Evolutionary conservation across 2,888 invertebrate genomes (phyloP).

Genomic region (Leptopilina drosophilae): DNA sequence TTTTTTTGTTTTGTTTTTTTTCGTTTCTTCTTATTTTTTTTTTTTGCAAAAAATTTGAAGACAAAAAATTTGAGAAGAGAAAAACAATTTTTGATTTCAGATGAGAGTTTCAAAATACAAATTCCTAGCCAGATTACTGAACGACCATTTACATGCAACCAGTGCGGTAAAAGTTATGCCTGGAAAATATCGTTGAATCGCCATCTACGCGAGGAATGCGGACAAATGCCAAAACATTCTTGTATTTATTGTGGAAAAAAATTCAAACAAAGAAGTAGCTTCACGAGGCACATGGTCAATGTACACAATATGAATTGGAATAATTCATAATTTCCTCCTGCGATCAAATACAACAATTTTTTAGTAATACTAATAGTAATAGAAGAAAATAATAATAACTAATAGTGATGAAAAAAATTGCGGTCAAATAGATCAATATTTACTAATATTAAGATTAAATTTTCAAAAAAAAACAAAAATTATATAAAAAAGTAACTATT

Average conservation of each 20-base stretch:
- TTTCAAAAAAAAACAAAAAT: no score
- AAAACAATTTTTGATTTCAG: constrained; percentile 24
- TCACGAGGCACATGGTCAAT: constrained; percentile 62
- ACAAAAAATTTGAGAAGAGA: background rate
- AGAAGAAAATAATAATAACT: no score
- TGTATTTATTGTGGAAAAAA: constrained; percentile 71
- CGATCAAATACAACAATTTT: background rate
- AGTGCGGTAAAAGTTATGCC: constrained; percentile 88
- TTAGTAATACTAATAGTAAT: background rate
- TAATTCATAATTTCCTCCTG: no score
- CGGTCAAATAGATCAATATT: no score
- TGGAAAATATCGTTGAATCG: constrained; percentile 78
- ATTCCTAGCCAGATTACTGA: background rate
- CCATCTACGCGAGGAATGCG: constrained; percentile 76
- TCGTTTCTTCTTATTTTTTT: no score
- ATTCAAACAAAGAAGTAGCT: constrained; percentile 70
- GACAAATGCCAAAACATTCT: constrained; percentile 71
- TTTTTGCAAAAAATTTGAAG: background rate
- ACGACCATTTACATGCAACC: constrained; percentile 78
- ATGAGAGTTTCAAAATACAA: constrained; percentile 8
- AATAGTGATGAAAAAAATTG: no score
- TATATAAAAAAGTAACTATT: no score
- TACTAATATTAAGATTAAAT: no score
- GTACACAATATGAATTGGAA: constrained; percentile 11
- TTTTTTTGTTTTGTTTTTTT: no score